Evolutionary conservation across 2,888 invertebrate genomes (phyloP), one percentile per base, ranked within the genome.

Genomic region (Latrodectus elegans): DNA sequence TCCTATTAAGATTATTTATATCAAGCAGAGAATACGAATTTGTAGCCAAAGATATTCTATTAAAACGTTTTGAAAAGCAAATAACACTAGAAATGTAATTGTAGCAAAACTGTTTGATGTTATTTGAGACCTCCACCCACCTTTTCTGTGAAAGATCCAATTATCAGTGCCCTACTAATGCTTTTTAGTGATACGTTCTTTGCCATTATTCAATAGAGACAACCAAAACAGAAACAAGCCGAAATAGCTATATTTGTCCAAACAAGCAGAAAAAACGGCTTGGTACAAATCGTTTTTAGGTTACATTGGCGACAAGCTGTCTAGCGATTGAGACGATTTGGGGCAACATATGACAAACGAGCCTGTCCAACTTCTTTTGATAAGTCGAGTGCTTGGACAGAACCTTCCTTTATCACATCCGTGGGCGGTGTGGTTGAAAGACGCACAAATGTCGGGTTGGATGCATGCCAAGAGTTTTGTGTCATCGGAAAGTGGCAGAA

Each of bases 341-440:
- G 80, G 72, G 52, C 60, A 49, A 14, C n/a, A 9, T 14, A 55
- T 64, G 71, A 72, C 64, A 80, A 26, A 72, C 60, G 80, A 72
- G 52, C 51, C 51, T 80, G 80, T 80, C 64, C 80, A 60, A 51
- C 52, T 77, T 71, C 77, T 49, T 72, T n/a, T 80, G 71, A 64
- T 38, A 38, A 38, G 51, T 51, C 71, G 49, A 60, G 26, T 49
- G 51, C 80, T 60, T 60, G 60, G 51, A 80, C 71, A 80, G 70
- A 55, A 65, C n/a, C 10, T 12, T 70, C 78, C 17, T 78, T 78
- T 72, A 72, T 64, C 77, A 49, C 51, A 77, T 77, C 67, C 17
- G 65, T 26, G 79, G 26, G 22, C 22, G n/a, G 38, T 53, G 60
- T 49, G 49, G 80, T 38, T 51, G 64, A 55, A 64, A 60, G 68